Percentiles rank a stretch among this genome's conserved stretches.
phyloP scores from a whole-genome alignment of 2,888 invertebrate species.

The Callinectes sapidus region DNA sequence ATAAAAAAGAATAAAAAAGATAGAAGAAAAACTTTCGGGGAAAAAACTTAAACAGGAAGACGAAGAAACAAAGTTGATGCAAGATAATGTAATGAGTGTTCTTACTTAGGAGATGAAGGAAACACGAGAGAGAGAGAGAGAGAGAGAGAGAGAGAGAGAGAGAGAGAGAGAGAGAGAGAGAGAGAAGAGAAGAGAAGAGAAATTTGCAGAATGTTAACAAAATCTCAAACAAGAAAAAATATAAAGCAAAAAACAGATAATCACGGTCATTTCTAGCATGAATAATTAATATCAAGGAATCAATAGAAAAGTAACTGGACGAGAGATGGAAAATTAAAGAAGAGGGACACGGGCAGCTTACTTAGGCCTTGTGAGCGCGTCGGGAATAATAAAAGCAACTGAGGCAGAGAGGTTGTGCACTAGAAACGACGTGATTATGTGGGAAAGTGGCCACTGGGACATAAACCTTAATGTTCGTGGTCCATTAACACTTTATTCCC shows the following conservation, averaged over 20 bases:
- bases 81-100: not conserved
- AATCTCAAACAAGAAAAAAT: not conserved
- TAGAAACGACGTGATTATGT: conserved; percentile 2
- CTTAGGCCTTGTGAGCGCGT: not conserved
- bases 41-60: not conserved
- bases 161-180: not conserved
- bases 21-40: not conserved
- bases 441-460: conserved; percentile 9
- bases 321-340: not conserved
- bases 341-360: not conserved
- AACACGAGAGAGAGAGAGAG: not conserved
- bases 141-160: not conserved
- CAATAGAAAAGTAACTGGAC: not conserved
- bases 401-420: not conserved
- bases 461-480: conserved; percentile 11
- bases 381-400: not conserved
- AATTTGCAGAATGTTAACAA: not conserved
- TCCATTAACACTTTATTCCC: conserved; percentile 36
- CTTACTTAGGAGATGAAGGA: not conserved
- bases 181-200: not conserved
- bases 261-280: no score
- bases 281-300: not conserved
- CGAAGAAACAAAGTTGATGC: not conserved
- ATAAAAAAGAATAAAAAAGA: not conserved
- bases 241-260: not conserved